Conservation (phyloP, 37 sponge, comb jelly and placozoan genomes). For the Chondrilla cf. caribensis region DNA sequence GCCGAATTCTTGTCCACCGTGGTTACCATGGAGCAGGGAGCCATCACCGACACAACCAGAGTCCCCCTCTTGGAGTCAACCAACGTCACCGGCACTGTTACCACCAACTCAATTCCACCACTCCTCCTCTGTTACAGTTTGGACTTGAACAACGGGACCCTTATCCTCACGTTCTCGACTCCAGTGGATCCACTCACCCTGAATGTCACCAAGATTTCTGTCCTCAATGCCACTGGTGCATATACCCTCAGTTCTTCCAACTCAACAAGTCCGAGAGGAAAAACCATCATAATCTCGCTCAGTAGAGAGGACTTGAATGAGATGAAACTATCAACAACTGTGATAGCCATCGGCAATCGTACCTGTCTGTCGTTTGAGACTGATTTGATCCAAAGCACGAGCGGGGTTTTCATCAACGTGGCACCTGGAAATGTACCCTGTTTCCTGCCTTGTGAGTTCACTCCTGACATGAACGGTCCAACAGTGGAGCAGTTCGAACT, state of each 20-base stretch:
- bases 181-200: conserved; percentile 70
- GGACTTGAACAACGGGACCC: conserved; percentile 43
- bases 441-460: conserved; percentile 30
- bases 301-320: conserved; percentile 49
- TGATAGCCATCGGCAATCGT: conserved; percentile 28
- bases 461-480: conserved; percentile 45
- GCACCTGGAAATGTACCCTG: conserved; percentile 20
- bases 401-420: conserved; percentile 41
- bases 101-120: conserved; percentile 50
- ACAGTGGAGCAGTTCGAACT: conserved; percentile 41
- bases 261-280: conserved; percentile 38
- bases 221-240: conserved; percentile 43
- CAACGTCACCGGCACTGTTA: background rate
- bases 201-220: conserved; percentile 39
- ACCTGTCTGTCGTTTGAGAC: conserved; percentile 57
- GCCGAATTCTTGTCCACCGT: conserved; percentile 27
- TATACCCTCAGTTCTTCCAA: conserved; percentile 30
- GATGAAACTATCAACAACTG: conserved; percentile 46
- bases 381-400: conserved; percentile 55
- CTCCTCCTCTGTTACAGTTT: conserved; percentile 50
- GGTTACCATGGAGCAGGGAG: conserved; percentile 38
- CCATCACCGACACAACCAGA: conserved; percentile 16
- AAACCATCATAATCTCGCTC: conserved; percentile 28
- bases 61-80: background rate
- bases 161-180: conserved; percentile 68